phyloP scores from a whole-genome alignment of 2,113 vertebrate genomes.

The Ibidorhyncha struthersii region DNA sequence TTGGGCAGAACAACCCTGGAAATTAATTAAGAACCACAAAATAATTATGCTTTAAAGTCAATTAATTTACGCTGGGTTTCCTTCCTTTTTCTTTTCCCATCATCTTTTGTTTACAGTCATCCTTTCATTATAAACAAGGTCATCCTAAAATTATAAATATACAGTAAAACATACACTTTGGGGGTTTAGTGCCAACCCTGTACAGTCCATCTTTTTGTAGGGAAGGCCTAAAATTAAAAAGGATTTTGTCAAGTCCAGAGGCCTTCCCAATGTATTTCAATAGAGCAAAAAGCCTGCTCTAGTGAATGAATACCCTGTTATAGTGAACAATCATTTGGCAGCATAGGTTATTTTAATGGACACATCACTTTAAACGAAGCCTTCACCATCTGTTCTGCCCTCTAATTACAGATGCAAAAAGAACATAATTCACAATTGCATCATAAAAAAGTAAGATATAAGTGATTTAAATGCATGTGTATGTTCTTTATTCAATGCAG shows the following conservation, averaged over 20 bases:
- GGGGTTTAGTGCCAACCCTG: conserved; percentile 35
- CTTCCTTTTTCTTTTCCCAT: not conserved
- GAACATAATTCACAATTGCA: conserved; percentile 62
- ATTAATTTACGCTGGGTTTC: not conserved
- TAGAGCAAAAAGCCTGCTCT: conserved; percentile 66
- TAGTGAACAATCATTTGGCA: conserved; percentile 81
- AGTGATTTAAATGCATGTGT: conserved; percentile 89
- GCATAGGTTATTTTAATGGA: conserved; percentile 87
- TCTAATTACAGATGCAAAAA: conserved; percentile 87
- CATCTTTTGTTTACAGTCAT: conserved; percentile 23
- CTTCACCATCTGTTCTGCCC: conserved; percentile 86
- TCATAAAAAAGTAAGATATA: conserved; percentile 80
- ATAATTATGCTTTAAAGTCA: not conserved
- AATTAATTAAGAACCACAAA: not conserved
- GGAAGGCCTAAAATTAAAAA: conserved; percentile 75
- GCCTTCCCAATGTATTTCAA: conserved; percentile 68
- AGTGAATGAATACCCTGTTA: conserved; percentile 76
- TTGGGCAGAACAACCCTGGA: not conserved
- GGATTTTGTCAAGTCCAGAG: conserved; percentile 72
- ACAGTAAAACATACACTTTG: conserved; percentile 70
- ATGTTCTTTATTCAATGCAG: conserved; percentile 85
- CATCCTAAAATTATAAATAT: conserved; percentile 72
- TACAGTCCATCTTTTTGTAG: conserved; percentile 56
- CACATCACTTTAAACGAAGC: conserved; percentile 86
- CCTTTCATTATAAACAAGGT: conserved; percentile 73